Percentiles rank a stretch among this genome's conserved stretches.
Evolutionary conservation across 2,888 invertebrate genomes (phyloP).

Genomic region (Epiblema foenella): DNA sequence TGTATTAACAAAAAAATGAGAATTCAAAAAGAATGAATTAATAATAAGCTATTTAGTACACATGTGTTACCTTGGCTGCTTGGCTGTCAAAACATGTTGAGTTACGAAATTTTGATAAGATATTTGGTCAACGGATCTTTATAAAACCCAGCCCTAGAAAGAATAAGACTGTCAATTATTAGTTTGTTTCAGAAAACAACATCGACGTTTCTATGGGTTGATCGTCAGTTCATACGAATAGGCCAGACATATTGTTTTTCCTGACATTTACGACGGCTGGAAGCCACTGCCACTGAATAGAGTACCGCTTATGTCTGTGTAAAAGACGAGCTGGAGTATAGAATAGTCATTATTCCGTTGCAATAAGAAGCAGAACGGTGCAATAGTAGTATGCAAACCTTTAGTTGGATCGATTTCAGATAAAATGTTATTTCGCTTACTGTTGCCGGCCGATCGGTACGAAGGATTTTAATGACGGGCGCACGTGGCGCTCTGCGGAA

Average conservation of each 20-base stretch:
- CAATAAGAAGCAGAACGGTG: neutral
- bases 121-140: no score
- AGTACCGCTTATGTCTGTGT: slow-evolving; percentile 9
- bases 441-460: slow-evolving; percentile 33
- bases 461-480: slow-evolving; percentile 30
- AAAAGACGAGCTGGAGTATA: neutral
- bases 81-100: no score
- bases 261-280: neutral
- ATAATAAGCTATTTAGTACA: no score
- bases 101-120: no score
- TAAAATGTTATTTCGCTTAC: slow-evolving; percentile 32
- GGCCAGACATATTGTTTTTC: neutral
- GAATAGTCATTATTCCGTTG: neutral
- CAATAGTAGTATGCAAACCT: slow-evolving; percentile 20
- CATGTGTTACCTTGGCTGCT: no score
- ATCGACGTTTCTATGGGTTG: neutral
- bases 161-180: no score
- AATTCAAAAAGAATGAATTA: no score
- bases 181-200: neutral
- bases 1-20: no score
- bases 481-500: slow-evolving; percentile 34
- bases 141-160: no score
- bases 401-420: slow-evolving; percentile 33
- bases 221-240: neutral
- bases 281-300: slow-evolving; percentile 5